phyloP scores from a whole-genome alignment of 1,140 invertebrate genomes.

The Chymomyza costata region DNA sequence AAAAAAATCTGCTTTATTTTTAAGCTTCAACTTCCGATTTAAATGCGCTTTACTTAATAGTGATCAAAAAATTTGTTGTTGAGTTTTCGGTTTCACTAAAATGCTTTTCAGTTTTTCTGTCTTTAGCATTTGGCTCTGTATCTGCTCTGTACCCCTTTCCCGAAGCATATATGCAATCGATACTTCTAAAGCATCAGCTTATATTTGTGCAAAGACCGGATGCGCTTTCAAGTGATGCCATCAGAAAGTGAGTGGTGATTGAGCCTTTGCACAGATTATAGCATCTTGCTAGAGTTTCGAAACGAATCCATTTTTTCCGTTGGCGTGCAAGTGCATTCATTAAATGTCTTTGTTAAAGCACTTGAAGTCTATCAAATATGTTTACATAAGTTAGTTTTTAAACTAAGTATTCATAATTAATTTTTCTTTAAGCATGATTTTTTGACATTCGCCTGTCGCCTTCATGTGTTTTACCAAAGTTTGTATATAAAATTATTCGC shows the following conservation, averaged over 20 bases:
- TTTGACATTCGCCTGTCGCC: conserved; percentile 29
- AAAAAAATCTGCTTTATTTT: conserved; percentile 64
- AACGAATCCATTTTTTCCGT: not conserved
- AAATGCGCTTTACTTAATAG: conserved; percentile 45
- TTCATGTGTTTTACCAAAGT: conserved; percentile 14
- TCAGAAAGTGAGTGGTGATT: conserved; percentile 14
- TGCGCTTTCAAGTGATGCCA: too few species aligned
- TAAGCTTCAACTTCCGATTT: conserved; percentile 69
- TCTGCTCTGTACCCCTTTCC: too few species aligned
- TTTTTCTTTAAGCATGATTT: not conserved
- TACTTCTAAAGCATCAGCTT: conserved; percentile 61
- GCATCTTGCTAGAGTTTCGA: conserved; percentile 38
- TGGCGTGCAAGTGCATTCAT: conserved; percentile 11
- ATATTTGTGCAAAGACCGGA: conserved; percentile 44
- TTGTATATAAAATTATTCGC: too few species aligned
- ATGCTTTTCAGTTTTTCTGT: not conserved
- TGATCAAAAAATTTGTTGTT: conserved; percentile 2
- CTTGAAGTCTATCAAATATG: too few species aligned
- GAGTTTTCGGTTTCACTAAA: too few species aligned
- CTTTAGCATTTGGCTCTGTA: too few species aligned
- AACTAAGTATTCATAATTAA: conserved; percentile 4
- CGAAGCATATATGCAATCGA: conserved; percentile 72
- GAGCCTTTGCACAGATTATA: conserved; percentile 1
- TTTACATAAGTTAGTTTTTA: too few species aligned
- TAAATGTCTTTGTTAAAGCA: too few species aligned